Base-by-base conservation (phyloP, 2,113 vertebrate species). In the Chionomys nivalis region DNA sequence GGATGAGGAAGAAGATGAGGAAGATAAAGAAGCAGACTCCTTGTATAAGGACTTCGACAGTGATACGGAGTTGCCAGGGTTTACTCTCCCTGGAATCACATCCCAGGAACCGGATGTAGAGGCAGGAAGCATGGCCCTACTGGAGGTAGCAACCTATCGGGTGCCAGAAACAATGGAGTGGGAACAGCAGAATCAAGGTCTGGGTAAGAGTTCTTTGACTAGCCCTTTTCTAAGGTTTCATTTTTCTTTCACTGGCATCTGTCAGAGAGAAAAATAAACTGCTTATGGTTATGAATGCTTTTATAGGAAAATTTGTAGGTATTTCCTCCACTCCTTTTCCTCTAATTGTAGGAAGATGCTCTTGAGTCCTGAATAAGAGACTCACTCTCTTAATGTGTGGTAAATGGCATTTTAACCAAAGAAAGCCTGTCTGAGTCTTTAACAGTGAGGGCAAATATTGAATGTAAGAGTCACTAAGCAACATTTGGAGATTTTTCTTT, bases 151-250 rank as follows among this genome's bases (percentile, higher is more conserved):
- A 7, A 99, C 99, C 66, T 99, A 99, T 96, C 99, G 99, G 94
- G 98, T 98, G 90, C 99, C 99, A 1, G 99, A 99, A 3, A 98
- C 99, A 93, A 98, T 99, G 0, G 98, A 99, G 77, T 99, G 99
- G 99, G 99, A 99, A 73, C 99, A 99, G 97, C 99, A 99, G 97
- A 99, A 99, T 98, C 99, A 99, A 97, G 99, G 99, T 0, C 98
- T 99, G 83, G 99, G 99, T 99, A 99, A 98, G 99, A 98, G 65
- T 73, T 96, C 21, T 21, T 12, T 0, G 13, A 2, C 0, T 33
- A 42, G n/a, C 23, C 9, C 44, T 36, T 24, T 55, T 39, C 39
- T 90, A n/a, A 70, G 83, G 31, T 33, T n/a, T 79, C 26, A 39
- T 81, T 44, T 44, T 76, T 26, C 36, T 81, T 78, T 58, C 36